phyloP scores from a whole-genome alignment of 2,113 vertebrate species.

The Cranoglanis bouderius region DNA sequence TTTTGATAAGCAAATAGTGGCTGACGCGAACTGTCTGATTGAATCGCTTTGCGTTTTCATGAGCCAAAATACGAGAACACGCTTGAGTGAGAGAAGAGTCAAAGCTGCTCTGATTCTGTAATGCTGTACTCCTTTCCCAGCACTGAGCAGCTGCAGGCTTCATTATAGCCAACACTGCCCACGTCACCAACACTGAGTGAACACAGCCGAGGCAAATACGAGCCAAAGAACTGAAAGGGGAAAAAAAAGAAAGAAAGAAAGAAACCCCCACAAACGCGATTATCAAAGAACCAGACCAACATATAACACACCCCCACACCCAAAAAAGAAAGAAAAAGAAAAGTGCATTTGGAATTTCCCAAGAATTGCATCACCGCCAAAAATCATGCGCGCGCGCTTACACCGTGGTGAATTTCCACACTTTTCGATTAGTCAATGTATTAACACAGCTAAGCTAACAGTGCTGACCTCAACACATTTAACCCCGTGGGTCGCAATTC shows the following conservation, averaged over 20 bases:
- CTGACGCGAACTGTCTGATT: background rate
- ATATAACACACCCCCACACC: background rate
- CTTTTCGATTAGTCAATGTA: background rate
- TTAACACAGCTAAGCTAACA: background rate
- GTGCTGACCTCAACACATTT: background rate
- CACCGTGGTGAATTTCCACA: background rate
- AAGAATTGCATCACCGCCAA: background rate
- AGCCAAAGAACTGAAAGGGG: background rate
- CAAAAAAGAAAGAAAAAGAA: background rate
- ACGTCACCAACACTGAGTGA: conserved; percentile 36
- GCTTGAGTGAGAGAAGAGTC: background rate
- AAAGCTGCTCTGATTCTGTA: background rate
- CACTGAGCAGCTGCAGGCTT: conserved; percentile 7
- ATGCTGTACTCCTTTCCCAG: background rate
- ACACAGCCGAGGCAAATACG: background rate
- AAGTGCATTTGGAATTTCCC: background rate
- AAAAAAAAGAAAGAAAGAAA: background rate
- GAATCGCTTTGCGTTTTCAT: background rate
- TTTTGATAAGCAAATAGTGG: background rate
- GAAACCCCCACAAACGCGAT: no score
- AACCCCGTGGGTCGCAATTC: background rate
- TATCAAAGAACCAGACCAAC: background rate
- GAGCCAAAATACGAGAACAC: background rate
- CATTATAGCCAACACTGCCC: conserved; percentile 10
- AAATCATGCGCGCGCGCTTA: background rate